Conservation (phyloP, 1,140 invertebrate species). For the Aphelinus certus region DNA sequence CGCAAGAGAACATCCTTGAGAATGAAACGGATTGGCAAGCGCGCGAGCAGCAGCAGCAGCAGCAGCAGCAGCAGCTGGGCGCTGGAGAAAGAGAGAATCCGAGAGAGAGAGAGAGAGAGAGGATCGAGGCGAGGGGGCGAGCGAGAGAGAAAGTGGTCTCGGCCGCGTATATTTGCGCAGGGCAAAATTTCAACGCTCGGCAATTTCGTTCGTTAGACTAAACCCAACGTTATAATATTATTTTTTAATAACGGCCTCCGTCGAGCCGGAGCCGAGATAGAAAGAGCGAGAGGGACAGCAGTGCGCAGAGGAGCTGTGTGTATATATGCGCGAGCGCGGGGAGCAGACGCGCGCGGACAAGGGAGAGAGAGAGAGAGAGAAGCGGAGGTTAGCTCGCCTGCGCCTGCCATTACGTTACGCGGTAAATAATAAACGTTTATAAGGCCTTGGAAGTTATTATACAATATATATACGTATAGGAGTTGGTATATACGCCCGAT, state of each 20-base stretch:
- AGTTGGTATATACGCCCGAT: slow-evolving; percentile 54
- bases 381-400: slow-evolving; percentile 52
- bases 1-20: slow-evolving; percentile 28
- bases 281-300: slow-evolving; percentile 17
- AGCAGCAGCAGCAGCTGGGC: background rate
- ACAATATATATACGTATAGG: slow-evolving; percentile 60
- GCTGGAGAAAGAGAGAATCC: slow-evolving; percentile 10
- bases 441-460: slow-evolving; percentile 67
- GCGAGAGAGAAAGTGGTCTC: slow-evolving; percentile 40
- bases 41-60: background rate
- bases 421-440: slow-evolving; percentile 68
- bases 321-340: slow-evolving; percentile 34
- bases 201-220: slow-evolving; percentile 55
- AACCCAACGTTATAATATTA: slow-evolving; percentile 57
- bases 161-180: slow-evolving; percentile 51
- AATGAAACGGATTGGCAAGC: slow-evolving; percentile 18
- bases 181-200: slow-evolving; percentile 53
- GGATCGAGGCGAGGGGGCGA: slow-evolving; percentile 25
- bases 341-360: slow-evolving; percentile 39
- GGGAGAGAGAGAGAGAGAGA: slow-evolving; percentile 37
- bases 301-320: background rate
- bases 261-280: slow-evolving; percentile 12
- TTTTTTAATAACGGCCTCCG: slow-evolving; percentile 59
- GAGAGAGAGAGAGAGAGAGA: slow-evolving; percentile 28
- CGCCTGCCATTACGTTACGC: slow-evolving; percentile 63